A percentile compares a stretch with the other conserved stretches of the same genome.
Evolutionary conservation across 1,140 invertebrate genomes (phyloP).

Genomic region (Euschistus heros): DNA sequence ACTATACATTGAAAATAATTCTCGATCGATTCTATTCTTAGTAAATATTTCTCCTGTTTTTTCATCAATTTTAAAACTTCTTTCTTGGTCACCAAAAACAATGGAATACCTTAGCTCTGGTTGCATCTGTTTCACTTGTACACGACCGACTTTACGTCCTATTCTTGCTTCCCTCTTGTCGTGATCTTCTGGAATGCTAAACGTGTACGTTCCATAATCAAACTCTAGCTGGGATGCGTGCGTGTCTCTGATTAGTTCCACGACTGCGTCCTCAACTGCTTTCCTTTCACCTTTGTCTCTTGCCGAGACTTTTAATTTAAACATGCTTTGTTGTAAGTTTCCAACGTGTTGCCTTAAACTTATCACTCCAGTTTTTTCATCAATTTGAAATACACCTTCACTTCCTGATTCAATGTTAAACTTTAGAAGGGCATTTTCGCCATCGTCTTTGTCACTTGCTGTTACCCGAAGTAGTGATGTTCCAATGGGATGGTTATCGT

Average conservation of each 20-base stretch:
- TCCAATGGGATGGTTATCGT: conserved; percentile 51
- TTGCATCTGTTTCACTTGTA: conserved; percentile 46
- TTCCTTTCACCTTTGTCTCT: conserved; percentile 63
- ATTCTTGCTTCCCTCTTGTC: conserved; percentile 42
- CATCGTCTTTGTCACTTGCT: conserved; percentile 69
- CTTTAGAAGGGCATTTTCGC: conserved; percentile 67
- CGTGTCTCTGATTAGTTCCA: conserved; percentile 65
- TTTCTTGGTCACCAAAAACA: conserved; percentile 65
- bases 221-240: conserved; percentile 60
- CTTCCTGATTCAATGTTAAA: conserved; percentile 67
- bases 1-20: conserved; percentile 62
- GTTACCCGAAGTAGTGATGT: conserved; percentile 57
- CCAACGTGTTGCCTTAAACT: conserved; percentile 51
- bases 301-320: conserved; percentile 61
- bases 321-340: conserved; percentile 51
- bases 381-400: conserved; percentile 63
- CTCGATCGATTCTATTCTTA: conserved; percentile 69
- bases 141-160: conserved; percentile 60
- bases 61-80: conserved; percentile 70
- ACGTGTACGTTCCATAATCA: conserved; percentile 63
- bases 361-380: conserved; percentile 63
- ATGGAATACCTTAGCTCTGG: conserved; percentile 60
- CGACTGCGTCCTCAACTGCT: conserved; percentile 59
- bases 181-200: conserved; percentile 65
- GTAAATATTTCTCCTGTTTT: conserved; percentile 68